These are phyloP conservation scores for Brachyrhaphis roseni DNA, from an alignment of 2,797 vertebrate genomes.

Conservation along the genomic window DNA sequence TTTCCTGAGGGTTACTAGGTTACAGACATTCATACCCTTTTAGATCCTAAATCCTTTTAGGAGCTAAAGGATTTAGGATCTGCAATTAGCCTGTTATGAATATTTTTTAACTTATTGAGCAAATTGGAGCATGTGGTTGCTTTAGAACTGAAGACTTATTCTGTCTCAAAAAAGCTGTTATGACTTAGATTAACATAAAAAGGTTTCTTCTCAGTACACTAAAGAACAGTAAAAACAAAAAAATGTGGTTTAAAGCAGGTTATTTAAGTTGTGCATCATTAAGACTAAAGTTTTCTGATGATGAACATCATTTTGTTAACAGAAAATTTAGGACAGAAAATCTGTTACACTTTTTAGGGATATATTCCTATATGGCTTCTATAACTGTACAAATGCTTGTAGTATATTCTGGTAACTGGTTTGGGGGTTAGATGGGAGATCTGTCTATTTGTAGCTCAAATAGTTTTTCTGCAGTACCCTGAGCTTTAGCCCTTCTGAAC, in stretches of 20 bases:
- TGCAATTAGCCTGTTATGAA: background rate
- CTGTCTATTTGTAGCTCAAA: background rate
- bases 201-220: background rate
- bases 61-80: background rate
- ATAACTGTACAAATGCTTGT: too few relatives aligned
- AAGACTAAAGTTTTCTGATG: background rate
- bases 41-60: too few relatives aligned
- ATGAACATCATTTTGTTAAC: background rate
- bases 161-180: background rate
- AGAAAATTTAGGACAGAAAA: background rate
- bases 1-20: background rate
- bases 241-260: background rate
- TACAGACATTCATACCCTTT: background rate
- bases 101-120: background rate
- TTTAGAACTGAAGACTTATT: background rate
- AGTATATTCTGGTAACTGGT: background rate
- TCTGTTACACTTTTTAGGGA: background rate
- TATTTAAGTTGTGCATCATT: background rate
- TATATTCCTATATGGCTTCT: background rate
- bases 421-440: background rate
- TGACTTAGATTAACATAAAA: background rate
- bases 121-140: background rate
- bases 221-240: background rate
- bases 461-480: conserved; percentile 7
- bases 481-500: conserved; percentile 6